Evolutionary conservation across 2,797 vertebrate species (phyloP).

Genomic region (Gila robusta): DNA sequence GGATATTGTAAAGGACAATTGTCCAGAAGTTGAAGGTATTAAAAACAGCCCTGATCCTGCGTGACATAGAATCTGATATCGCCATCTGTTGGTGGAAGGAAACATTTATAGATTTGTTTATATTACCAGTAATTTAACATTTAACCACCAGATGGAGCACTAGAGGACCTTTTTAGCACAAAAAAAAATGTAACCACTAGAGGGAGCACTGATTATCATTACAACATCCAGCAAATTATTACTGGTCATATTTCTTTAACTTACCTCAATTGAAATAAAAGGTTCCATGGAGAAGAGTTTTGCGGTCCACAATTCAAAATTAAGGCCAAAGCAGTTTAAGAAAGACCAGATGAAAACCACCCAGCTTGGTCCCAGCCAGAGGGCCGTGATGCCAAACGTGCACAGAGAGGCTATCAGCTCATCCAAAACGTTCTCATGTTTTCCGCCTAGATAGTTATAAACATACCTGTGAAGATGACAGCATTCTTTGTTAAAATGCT

Average conservation of each 20-base stretch:
- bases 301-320: constrained; percentile 94
- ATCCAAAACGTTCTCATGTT: constrained; percentile 84
- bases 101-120: background rate
- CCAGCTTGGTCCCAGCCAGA: constrained; percentile 93
- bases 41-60: constrained; percentile 87
- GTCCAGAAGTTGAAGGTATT: constrained; percentile 95
- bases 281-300: constrained; percentile 87
- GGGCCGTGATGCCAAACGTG: constrained; percentile 87
- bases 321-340: constrained; percentile 95
- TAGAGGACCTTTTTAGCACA: background rate
- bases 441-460: constrained; percentile 89
- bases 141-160: background rate
- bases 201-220: background rate
- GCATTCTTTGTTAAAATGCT: background rate
- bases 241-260: background rate
- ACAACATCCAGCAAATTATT: background rate
- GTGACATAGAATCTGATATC: constrained; percentile 87
- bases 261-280: constrained; percentile 88
- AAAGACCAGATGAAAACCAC: constrained; percentile 92
- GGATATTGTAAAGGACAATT: constrained; percentile 92
- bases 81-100: constrained; percentile 73
- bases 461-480: constrained; percentile 84
- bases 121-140: background rate
- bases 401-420: constrained; percentile 88
- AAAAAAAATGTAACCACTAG: constrained; percentile 2